A percentile compares a stretch with the other conserved stretches of the same genome.
phyloP scores from a whole-genome alignment of 2,113 vertebrate genomes.

The Ginglymostoma cirratum region DNA sequence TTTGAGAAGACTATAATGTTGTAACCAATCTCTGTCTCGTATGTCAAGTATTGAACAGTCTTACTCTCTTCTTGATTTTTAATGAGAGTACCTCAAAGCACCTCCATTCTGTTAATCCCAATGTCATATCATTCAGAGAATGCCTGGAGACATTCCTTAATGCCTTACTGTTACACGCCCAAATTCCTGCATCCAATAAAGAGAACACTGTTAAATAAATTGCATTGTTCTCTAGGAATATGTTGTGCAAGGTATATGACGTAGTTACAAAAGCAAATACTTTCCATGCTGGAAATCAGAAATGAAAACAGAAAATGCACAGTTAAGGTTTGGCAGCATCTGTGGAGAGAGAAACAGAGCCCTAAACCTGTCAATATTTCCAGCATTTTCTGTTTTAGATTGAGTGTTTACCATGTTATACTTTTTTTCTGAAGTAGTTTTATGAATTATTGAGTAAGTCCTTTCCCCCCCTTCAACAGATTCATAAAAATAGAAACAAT shows the following conservation, averaged over 20 bases:
- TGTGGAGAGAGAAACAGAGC: background rate
- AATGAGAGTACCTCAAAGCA: background rate
- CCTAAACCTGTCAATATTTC: background rate
- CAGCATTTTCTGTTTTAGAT: background rate
- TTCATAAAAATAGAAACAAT: background rate
- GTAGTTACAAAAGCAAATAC: background rate
- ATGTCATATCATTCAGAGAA: background rate
- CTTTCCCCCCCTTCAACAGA: background rate
- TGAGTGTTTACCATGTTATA: background rate
- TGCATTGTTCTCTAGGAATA: background rate
- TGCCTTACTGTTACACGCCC: background rate
- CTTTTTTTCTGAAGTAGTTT: background rate
- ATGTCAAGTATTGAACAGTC: background rate
- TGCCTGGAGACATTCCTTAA: background rate
- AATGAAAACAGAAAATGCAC: background rate
- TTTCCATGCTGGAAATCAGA: background rate
- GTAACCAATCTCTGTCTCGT: too few relatives aligned
- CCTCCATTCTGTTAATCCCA: background rate
- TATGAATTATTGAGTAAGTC: background rate
- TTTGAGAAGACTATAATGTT: background rate
- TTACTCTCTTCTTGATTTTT: background rate
- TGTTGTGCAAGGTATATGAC: background rate
- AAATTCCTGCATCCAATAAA: background rate
- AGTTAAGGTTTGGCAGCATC: too few relatives aligned
- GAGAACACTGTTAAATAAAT: background rate